Conservation (phyloP, 2,113 vertebrate species). For the Theristicus caerulescens region DNA sequence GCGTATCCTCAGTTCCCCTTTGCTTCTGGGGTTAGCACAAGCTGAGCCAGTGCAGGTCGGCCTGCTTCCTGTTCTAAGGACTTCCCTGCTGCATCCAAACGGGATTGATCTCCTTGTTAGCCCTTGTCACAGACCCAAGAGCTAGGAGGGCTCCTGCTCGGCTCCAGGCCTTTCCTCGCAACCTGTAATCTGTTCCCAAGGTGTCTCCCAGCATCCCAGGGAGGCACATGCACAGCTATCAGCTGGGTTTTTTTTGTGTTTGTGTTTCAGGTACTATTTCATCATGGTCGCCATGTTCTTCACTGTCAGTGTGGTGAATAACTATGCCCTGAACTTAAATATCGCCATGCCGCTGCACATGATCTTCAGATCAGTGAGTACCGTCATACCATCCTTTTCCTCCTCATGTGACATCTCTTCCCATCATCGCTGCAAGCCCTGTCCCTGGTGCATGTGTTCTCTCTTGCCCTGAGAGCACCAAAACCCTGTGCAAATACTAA, state of each 20-base stretch:
- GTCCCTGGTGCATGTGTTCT: fast-evolving
- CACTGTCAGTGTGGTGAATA: constrained; percentile 94
- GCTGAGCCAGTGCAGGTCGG: neutral
- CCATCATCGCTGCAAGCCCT: neutral
- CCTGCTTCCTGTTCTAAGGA: neutral
- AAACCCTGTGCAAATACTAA: neutral
- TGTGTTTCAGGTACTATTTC: constrained; percentile 83
- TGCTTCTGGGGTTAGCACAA: neutral
- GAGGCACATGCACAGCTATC: neutral
- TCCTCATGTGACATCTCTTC: neutral
- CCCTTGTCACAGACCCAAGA: neutral
- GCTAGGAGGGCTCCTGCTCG: neutral
- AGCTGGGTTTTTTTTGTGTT: neutral
- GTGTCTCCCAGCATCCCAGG: neutral
- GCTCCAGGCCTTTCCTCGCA: neutral
- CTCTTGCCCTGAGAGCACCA: neutral
- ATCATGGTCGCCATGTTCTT: constrained; percentile 99
- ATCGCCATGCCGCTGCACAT: constrained; percentile 97
- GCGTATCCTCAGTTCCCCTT: neutral
- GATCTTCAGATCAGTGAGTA: constrained; percentile 97
- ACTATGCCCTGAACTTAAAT: constrained; percentile 95
- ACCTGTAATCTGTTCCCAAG: neutral
- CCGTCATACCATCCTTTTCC: neutral
- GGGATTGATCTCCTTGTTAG: neutral
- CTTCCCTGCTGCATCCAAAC: neutral